A percentile compares a stretch with the other conserved stretches of the same genome.
Conservation (phyloP, 2,113 vertebrate genomes). For the Glaucidium brasilianum region DNA sequence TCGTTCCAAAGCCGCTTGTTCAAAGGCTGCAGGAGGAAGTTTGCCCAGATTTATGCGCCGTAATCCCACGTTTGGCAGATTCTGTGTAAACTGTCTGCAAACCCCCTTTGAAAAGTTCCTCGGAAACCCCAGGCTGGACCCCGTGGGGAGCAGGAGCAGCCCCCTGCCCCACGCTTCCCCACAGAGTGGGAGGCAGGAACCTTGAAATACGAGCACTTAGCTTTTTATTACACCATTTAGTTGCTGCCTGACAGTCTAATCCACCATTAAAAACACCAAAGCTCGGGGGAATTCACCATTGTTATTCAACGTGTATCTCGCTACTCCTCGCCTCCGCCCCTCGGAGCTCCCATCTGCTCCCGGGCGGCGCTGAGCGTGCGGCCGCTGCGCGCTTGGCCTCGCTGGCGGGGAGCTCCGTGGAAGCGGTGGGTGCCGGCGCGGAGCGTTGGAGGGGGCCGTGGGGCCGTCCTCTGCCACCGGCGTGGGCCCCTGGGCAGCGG, state of each 20-base stretch:
- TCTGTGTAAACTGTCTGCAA: not conserved
- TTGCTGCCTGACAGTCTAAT: slow-evolving; percentile 61
- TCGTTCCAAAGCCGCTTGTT: not conserved
- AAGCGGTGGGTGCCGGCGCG: not conserved
- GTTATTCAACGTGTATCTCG: slow-evolving; percentile 15
- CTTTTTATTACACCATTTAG: slow-evolving; percentile 64
- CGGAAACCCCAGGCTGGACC: not conserved
- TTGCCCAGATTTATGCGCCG: not conserved
- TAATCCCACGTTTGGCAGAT: not conserved
- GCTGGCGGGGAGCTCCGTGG: not conserved
- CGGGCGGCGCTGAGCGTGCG: fast-evolving
- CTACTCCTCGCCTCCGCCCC: not conserved
- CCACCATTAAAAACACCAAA: slow-evolving; percentile 44
- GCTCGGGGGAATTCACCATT: slow-evolving; percentile 32
- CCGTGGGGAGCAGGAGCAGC: not conserved
- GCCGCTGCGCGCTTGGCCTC: not conserved
- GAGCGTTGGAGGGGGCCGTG: not conserved
- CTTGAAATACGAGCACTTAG: slow-evolving; percentile 51
- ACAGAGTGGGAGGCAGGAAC: not conserved
- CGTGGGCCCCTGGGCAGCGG: fast-evolving
- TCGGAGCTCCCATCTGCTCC: not conserved
- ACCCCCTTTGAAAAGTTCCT: not conserved
- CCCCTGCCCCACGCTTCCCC: not conserved
- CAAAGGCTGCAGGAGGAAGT: not conserved
- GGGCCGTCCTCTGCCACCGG: not conserved